Percentiles rank a stretch among this genome's conserved stretches.
Conservation (phyloP, 2,797 vertebrate species). For the Tolypeutes matacus region DNA sequence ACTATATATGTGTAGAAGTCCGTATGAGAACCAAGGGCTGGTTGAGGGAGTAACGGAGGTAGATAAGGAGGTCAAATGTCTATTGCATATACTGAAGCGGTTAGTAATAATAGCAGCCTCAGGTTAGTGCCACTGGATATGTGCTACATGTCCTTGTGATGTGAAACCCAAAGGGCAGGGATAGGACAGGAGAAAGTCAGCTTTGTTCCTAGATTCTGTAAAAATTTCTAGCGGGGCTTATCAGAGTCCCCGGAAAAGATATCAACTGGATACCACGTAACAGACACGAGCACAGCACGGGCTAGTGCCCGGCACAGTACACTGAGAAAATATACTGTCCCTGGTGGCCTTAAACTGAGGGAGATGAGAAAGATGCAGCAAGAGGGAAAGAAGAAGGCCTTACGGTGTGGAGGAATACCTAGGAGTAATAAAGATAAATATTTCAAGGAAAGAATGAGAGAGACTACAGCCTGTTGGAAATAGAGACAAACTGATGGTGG, state of each 20-base stretch:
- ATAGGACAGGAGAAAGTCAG: conserved; percentile 37
- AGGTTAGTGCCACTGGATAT: background rate
- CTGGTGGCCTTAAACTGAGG: conserved; percentile 29
- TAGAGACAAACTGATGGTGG: background rate
- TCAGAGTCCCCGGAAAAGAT: conserved; percentile 67
- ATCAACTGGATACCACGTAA: conserved; percentile 66
- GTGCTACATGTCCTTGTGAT: background rate
- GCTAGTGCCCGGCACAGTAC: conserved; percentile 68
- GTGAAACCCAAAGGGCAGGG: background rate
- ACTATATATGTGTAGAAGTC: background rate
- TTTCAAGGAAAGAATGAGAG: background rate
- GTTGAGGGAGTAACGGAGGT: background rate
- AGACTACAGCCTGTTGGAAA: background rate
- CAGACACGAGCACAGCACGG: conserved; percentile 25
- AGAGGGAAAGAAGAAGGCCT: background rate
- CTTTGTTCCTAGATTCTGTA: conserved; percentile 67
- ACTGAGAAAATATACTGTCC: conserved; percentile 76
- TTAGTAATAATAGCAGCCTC: background rate
- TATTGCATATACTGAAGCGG: background rate
- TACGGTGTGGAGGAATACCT: background rate
- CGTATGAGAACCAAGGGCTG: background rate
- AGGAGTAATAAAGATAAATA: background rate
- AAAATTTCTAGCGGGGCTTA: conserved; percentile 69
- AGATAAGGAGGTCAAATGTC: background rate
- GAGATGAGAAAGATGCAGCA: conserved; percentile 21